Evolutionary conservation across 2,797 vertebrate species (phyloP), one percentile per base, ranked within the genome.

Genomic region (Scarus forsteni): DNA sequence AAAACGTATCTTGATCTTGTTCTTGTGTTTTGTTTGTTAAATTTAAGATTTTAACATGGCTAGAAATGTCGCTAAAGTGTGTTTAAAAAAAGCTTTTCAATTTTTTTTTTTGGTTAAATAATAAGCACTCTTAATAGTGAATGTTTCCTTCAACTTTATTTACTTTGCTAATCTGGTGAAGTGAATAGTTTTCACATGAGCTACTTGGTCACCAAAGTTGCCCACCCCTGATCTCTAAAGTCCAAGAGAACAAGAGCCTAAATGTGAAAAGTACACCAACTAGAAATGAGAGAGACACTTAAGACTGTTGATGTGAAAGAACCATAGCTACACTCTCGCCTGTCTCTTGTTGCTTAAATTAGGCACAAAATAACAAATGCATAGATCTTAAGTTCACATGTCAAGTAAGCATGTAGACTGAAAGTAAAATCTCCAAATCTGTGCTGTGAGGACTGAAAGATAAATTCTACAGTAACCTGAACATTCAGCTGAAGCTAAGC

Each of bases 341-440:
- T 40, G 53, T 53, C 12, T 70, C 34, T 36, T 38, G 53, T 36
- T 52, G 54, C 66, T 76, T 48, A 61, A 70, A 70, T 77, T 52
- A 83, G 79, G 77, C 73, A 88, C 75, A 70, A 75, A 70, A 70
- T 70, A 81, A 80, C 62, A 57, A 76, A 86, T 89, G 86, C 82
- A 87, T 81, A 86, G 68, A 73, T 73, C 70, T 39, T 49, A 74
- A n/a, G 39, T 61, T 77, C 11, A 53, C 0, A 45, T 58, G 55
- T 66, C 44, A 60, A 63, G 60, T 71, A 43, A 75, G 45, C 42
- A 8, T 61, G 45, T 36, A 14, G 39, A 67, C 15, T 60, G 44
- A 36, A 58, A 15, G 14, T 34, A 4, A 74, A 16, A 42, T 36
- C 19, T 19, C 27, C 51, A 7, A 38, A 60, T 66, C 46, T 44